Base-by-base conservation (phyloP, 2,888 invertebrate species). In the Ectemnius cavifrons region DNA sequence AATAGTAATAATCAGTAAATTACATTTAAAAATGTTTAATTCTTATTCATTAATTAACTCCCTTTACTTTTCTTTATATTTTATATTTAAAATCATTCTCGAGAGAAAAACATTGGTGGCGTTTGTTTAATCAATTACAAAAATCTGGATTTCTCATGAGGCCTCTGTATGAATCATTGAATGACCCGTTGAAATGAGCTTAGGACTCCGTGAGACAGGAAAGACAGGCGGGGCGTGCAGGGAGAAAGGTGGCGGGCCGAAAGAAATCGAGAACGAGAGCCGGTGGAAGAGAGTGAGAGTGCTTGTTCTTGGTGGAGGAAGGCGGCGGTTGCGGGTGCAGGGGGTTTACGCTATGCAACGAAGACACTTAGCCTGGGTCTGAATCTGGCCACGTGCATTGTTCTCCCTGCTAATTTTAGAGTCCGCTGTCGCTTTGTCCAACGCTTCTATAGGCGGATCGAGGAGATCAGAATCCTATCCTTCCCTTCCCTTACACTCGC, bases 321-420 rank as follows among this genome's bases (percentile, higher is more conserved):
- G 52, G n/a, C 5, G 52, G 52, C 16, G 52, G 52, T n/a, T 5
- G 52, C 11, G 52, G 52, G n/a, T 4, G 14, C n/a, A 6, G 16
- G 52, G 2, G 52, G 16, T 16, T 14, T 14, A 16, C 37, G 37
- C 37, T 37, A 37, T 37, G 59, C 27, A 65, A 63, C 60, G 28
- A 74, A 77, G 77, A 78, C 79, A 82, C 82, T 85, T 83, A 82
- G 79, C 82, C 86, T 73, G 23, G 82, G 85, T 78, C 85, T 86
- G 86, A 89, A 89, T 85, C 87, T 84, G 86, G 86, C 86, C 89
- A 85, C 88, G 87, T 86, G 87, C 88, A 90, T 90, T 90, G 90
- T 90, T 89, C 37, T 37, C 81, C 84, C 81, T 79, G 88, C 88
- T 90, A 90, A 90, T 90, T 90, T 90, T 90, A 89, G 89, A 84